phyloP scores from a whole-genome alignment of 2,113 vertebrate species.

The Plecturocebus donacophilus region DNA sequence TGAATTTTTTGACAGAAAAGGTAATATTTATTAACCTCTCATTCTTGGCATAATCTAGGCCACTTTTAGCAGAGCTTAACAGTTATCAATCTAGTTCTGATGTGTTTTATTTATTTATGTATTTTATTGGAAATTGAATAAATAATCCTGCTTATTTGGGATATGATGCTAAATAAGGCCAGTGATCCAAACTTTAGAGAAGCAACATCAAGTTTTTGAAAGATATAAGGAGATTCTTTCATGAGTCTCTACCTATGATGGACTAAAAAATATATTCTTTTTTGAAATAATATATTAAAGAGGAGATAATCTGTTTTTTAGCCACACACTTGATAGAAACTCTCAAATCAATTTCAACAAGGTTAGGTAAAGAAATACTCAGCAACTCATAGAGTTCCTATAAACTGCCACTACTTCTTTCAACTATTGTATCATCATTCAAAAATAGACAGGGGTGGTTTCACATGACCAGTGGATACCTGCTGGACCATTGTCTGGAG shows the following conservation, averaged over 20 bases:
- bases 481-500: background rate
- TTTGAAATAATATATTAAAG: background rate
- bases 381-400: background rate
- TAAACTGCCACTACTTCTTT: background rate
- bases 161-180: background rate
- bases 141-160: background rate
- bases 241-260: background rate
- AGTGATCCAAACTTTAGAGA: background rate
- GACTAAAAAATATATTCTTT: background rate
- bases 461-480: background rate
- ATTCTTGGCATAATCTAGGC: background rate
- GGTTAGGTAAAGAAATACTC: background rate
- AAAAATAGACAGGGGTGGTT: background rate
- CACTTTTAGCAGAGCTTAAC: background rate
- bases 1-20: constrained; percentile 86
- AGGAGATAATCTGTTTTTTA: background rate
- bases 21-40: constrained; percentile 80
- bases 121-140: background rate
- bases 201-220: background rate
- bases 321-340: background rate
- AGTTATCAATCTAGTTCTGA: background rate
- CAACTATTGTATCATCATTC: background rate
- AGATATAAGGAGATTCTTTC: background rate
- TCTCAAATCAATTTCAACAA: background rate
- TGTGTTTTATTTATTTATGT: background rate